Evolutionary conservation across 2,113 vertebrate species (phyloP), one percentile per base, ranked within the genome.

Genomic region (Otis tarda): DNA sequence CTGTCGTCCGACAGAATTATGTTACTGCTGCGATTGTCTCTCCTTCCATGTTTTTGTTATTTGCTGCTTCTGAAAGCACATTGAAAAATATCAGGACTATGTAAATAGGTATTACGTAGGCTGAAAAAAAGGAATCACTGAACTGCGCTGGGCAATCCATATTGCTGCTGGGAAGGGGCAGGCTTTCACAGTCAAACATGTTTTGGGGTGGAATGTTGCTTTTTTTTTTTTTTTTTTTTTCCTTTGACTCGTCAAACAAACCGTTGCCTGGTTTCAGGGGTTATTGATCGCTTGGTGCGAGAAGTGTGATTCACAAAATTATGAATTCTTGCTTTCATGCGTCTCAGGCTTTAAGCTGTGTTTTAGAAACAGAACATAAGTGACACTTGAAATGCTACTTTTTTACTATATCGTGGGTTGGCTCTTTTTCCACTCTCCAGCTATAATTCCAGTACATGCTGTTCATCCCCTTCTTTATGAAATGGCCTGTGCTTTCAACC

Each of bases 81-180:
- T 65, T 91, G 73, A 27, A 76, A 91, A 85, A 94, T 91, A 85
- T 68, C 92, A 61, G 8, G 67, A 13, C 84, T 85, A 7, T 93
- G 92, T 85, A 73, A 76, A 69, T 50, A 64, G 41, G 12, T 53
- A 60, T 82, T 95, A 85, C 57, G 85, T 94, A 81, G 92, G 37
- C 75, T 93, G 79, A 41, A 82, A 71, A 71, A 73, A 94, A 90
- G 88, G 88, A 83, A 83, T 90, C 92, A n/a, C 83, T n/a, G 4
- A 64, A 25, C 81, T 87, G 93, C 24, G 5, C 90, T 49, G 93
- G 94, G 87, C 91, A 68, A 35, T 63, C 89, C 57, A 17, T 84
- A 56, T 33, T 87, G 91, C 87, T 84, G 65, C 73, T 93, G 83
- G 31, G 61, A 23, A 68, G 74, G 76, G 69, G 89, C 63, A 61